Percentiles rank a stretch among this genome's conserved stretches.
Conservation (phyloP, 1,140 invertebrate genomes). For the Bombus cullumanus region DNA sequence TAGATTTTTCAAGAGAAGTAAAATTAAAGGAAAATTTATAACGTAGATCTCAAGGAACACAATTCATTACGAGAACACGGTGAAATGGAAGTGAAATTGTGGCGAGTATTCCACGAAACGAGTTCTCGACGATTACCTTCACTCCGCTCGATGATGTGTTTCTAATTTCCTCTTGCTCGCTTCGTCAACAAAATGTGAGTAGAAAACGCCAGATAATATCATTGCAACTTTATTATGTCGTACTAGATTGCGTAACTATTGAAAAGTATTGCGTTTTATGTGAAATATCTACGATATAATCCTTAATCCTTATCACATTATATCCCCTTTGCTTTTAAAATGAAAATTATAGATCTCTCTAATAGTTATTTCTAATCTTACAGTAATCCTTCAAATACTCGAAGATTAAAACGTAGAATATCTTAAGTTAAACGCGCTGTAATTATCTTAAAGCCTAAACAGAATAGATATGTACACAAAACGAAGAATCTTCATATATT, state of each 20-base stretch:
- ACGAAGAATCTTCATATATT: too few species aligned
- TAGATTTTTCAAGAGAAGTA: not conserved
- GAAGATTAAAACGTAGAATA: too few species aligned
- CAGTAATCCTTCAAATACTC: too few species aligned
- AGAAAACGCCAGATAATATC: conserved; percentile 2
- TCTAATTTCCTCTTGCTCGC: not conserved
- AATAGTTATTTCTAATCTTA: too few species aligned
- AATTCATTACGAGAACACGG: not conserved
- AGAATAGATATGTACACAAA: too few species aligned
- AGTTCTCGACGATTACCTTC: not conserved
- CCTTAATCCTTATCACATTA: not conserved
- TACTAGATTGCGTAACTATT: not conserved
- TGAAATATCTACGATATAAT: not conserved
- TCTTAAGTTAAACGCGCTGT: too few species aligned
- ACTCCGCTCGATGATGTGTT: not conserved
- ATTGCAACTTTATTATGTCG: not conserved
- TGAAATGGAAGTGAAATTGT: conserved; percentile 4
- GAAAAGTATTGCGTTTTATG: not conserved
- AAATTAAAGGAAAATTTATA: conserved; percentile 14
- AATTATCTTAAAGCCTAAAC: too few species aligned
- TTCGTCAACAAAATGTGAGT: conserved; percentile 32
- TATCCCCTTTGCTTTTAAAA: not conserved
- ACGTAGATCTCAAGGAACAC: not conserved
- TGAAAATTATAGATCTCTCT: not conserved
- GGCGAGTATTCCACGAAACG: not conserved